Evolutionary conservation across 2,797 vertebrate species (phyloP).

Genomic region (Heterohyrax brucei): DNA sequence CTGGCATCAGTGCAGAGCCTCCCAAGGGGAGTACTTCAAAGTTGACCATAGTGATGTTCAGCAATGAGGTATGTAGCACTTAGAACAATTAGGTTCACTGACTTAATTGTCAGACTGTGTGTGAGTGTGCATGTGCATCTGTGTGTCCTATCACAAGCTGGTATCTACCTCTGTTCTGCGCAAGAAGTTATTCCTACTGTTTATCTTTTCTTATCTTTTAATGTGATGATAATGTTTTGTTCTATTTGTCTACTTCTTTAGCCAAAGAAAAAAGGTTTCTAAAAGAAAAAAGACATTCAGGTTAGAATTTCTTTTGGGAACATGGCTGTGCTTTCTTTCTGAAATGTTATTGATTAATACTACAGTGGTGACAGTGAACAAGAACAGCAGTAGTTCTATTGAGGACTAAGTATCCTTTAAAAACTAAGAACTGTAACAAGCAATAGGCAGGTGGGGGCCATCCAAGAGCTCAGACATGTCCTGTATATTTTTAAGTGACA

Average conservation of each 20-base stretch:
- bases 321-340: conserved; percentile 4
- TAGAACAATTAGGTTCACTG: too few species aligned
- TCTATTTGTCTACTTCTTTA: conserved; percentile 18
- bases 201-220: conserved; percentile 62
- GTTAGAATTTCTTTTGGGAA: conserved; percentile 10
- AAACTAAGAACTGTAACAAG: neutral
- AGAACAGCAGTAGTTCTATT: conserved; percentile 32
- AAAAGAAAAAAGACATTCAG: conserved; percentile 26
- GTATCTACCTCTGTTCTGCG: neutral
- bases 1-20: too few species aligned
- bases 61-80: too few species aligned
- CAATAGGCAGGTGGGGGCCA: neutral
- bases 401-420: neutral
- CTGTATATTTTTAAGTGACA: neutral
- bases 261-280: neutral
- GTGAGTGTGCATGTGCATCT: neutral
- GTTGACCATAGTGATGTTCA: too few species aligned
- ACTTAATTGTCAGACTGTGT: too few species aligned
- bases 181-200: conserved; percentile 32
- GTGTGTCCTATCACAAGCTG: neutral
- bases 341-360: conserved; percentile 63
- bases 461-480: neutral
- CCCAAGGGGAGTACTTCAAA: too few species aligned
- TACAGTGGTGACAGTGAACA: conserved; percentile 57
- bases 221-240: neutral